phyloP scores from a whole-genome alignment of 2,888 invertebrate genomes.

The Microctonus hyperodae region DNA sequence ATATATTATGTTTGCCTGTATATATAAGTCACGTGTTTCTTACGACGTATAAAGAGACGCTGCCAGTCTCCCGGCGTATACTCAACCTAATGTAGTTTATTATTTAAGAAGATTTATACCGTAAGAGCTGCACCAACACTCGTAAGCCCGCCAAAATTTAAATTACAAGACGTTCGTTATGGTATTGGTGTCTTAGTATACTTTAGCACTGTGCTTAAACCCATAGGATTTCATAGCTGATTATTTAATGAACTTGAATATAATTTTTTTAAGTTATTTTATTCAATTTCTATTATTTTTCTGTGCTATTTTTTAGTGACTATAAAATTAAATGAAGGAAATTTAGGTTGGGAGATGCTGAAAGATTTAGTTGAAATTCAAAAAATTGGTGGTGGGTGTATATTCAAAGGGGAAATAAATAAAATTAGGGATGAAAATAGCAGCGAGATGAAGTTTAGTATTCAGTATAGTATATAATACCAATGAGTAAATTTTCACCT shows the following conservation, averaged over 20 bases:
- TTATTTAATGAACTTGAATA: background rate
- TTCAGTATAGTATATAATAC: conserved; percentile 37
- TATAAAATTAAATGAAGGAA: background rate
- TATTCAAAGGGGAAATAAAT: background rate
- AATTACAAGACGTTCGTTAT: background rate
- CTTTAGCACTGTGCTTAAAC: background rate
- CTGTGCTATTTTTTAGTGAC: background rate
- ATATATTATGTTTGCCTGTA: background rate
- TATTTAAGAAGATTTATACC: conserved; percentile 5
- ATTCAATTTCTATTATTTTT: background rate
- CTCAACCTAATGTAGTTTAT: conserved; percentile 7
- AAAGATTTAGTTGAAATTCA: background rate
- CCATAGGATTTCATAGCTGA: background rate
- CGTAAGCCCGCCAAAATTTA: background rate
- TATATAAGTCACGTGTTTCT: background rate
- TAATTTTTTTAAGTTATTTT: background rate
- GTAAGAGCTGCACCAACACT: background rate
- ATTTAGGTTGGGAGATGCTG: background rate
- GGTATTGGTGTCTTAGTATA: background rate
- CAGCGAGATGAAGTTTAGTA: conserved; percentile 43
- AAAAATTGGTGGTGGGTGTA: conserved; percentile 20
- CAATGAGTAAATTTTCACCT: conserved; percentile 51
- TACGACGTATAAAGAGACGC: background rate
- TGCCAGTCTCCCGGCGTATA: background rate
- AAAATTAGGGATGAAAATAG: conserved; percentile 29